Conservation (phyloP, 1,140 invertebrate species). For the Cryptotermes secundus region DNA sequence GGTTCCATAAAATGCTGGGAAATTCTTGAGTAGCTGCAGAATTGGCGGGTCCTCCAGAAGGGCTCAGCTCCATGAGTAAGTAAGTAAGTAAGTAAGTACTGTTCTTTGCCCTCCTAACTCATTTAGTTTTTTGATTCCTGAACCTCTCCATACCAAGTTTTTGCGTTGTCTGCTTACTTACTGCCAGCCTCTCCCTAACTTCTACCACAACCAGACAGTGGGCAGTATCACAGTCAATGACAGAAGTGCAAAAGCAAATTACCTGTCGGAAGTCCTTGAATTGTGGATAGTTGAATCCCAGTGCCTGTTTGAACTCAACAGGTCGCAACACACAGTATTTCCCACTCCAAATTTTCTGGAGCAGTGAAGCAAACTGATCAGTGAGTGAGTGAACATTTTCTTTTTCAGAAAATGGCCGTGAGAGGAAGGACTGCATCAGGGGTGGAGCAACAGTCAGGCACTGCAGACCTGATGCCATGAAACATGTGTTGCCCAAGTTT, state of each 20-base stretch:
- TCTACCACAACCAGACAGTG: no score
- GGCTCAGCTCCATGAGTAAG: no score
- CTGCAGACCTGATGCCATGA: constrained; percentile 71
- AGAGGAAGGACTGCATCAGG: constrained; percentile 58
- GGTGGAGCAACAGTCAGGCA: constrained; percentile 59
- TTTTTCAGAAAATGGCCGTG: constrained; percentile 48
- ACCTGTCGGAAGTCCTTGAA: constrained; percentile 57
- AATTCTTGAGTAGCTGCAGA: no score
- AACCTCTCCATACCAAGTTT: no score
- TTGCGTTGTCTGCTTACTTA: no score
- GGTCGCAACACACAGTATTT: constrained; percentile 58
- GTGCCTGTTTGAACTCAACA: constrained; percentile 60
- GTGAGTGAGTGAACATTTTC: constrained; percentile 50
- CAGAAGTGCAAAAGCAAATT: not conserved
- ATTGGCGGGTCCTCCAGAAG: no score
- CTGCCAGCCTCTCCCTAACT: no score
- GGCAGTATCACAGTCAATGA: no score
- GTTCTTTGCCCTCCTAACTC: no score
- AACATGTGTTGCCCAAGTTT: constrained; percentile 71
- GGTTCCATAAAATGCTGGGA: no score
- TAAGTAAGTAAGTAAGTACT: no score
- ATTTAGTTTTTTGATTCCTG: no score
- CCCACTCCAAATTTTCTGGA: constrained; percentile 65
- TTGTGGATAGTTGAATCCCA: constrained; percentile 63
- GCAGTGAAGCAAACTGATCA: constrained; percentile 57